Conservation (phyloP, 2,797 vertebrate genomes). For the Stomatorhinus walkeri region DNA sequence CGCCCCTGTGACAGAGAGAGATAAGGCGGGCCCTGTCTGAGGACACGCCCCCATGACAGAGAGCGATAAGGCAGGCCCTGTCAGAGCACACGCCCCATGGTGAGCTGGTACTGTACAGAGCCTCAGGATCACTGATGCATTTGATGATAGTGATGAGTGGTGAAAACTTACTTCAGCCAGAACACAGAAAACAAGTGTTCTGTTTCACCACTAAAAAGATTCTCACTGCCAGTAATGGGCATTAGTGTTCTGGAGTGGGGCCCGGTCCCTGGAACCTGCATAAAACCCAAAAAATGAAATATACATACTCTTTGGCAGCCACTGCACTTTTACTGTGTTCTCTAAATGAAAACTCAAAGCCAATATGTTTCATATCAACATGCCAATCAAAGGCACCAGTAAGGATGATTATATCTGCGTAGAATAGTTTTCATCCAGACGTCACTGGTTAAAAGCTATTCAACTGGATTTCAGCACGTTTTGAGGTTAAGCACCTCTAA, state of each 20-base stretch:
- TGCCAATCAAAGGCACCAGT: neutral
- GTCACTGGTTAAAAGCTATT: neutral
- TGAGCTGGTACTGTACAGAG: slow-evolving; percentile 8
- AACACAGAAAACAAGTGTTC: neutral
- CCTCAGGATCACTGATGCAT: neutral
- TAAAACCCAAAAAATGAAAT: neutral
- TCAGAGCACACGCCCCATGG: neutral
- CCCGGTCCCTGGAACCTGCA: neutral
- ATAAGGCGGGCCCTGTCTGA: neutral
- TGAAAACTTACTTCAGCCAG: neutral
- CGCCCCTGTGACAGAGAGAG: no score
- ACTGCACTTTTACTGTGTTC: neutral
- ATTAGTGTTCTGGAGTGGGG: neutral
- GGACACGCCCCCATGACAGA: neutral
- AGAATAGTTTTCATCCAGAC: neutral
- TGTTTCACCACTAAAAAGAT: neutral
- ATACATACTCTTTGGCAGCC: neutral
- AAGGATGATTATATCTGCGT: neutral
- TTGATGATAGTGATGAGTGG: neutral
- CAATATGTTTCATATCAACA: neutral
- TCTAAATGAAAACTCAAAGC: neutral
- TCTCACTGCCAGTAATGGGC: slow-evolving; percentile 4
- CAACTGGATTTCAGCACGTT: neutral
- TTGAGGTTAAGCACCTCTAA: neutral
- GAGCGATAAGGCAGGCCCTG: no score